Evolutionary conservation across 2,888 invertebrate genomes (phyloP), one percentile per base, ranked within the genome.

Genomic region (Mamestra brassicae): DNA sequence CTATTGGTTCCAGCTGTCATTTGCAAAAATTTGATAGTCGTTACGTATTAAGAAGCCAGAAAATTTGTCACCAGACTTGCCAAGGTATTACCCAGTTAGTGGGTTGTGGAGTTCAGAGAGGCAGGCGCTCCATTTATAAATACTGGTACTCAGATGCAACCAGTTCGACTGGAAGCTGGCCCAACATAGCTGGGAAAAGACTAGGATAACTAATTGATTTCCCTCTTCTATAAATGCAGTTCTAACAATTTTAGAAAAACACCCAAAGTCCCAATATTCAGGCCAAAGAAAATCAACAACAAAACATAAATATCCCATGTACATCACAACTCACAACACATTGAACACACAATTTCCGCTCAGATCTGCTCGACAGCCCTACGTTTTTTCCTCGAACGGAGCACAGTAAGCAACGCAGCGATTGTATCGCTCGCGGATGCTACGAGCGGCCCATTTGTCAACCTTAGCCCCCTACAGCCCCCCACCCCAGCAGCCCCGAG

Each of bases 331-430:
- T 34, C 50, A 55, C 58, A 47, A 81, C 11, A 26, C 36, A 80
- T 17, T 26, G 60, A 52, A 10, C 54, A 52, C 47, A 6, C 17
- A 63, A 74, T 67, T 76, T 62, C 57, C 66, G 42, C 58, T 58
- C 36, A 65, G 58, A 55, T 38, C 60, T 13, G n/a, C 36, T 45
- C 60, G 89, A 0, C 94, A 96, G 66, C 96, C 97, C 97, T 97
- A 96, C 90, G 93, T 91, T 97, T 97, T 97, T 97, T 97, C 97
- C 97, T 96, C 94, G 93, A 92, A 90, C 94, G 95, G 95, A 94
- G 95, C 96, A 95, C 96, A 96, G 96, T 96, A 95, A 96, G 96
- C 96, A 96, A 96, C 96, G 96, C 96, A 95, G 94, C 96, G 96
- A 96, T 96, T 96, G 96, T 96, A 96, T 96, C 96, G 95, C 93